Evolutionary conservation across 1,140 invertebrate genomes (phyloP).

Genomic region (Papilio polytes): DNA sequence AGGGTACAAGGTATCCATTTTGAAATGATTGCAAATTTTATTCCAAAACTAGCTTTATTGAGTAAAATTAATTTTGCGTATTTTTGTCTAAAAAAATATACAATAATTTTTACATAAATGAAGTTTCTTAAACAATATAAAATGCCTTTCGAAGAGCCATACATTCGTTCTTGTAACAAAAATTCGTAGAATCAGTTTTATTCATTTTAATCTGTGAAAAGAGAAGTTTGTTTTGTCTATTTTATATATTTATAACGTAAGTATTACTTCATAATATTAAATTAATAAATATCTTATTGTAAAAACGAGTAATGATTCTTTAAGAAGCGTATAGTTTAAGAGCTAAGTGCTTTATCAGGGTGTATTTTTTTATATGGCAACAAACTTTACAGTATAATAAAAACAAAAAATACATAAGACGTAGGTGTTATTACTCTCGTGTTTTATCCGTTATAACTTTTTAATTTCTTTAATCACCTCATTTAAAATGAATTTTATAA

Average conservation of each 20-base stretch:
- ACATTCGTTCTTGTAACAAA: neutral
- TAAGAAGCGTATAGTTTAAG: neutral
- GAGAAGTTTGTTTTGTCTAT: neutral
- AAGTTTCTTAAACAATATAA: neutral
- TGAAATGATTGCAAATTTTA: neutral
- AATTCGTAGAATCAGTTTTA: neutral
- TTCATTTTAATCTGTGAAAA: neutral
- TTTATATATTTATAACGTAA: conserved; percentile 1
- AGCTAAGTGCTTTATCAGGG: neutral
- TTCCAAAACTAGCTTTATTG: neutral
- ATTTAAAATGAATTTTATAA: neutral
- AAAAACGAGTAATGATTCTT: neutral
- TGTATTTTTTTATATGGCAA: neutral
- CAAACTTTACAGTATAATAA: neutral
- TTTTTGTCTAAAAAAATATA: neutral
- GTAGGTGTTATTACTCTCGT: too few relatives aligned
- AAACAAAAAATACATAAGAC: too few relatives aligned
- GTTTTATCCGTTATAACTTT: neutral
- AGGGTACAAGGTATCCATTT: conserved; percentile 2
- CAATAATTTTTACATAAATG: neutral
- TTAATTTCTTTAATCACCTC: neutral
- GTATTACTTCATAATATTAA: neutral
- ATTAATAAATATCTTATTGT: neutral
- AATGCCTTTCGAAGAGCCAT: neutral
- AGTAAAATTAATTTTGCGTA: neutral